Conservation (phyloP, 2,113 vertebrate species). For the Dryoscopus gambensis region DNA sequence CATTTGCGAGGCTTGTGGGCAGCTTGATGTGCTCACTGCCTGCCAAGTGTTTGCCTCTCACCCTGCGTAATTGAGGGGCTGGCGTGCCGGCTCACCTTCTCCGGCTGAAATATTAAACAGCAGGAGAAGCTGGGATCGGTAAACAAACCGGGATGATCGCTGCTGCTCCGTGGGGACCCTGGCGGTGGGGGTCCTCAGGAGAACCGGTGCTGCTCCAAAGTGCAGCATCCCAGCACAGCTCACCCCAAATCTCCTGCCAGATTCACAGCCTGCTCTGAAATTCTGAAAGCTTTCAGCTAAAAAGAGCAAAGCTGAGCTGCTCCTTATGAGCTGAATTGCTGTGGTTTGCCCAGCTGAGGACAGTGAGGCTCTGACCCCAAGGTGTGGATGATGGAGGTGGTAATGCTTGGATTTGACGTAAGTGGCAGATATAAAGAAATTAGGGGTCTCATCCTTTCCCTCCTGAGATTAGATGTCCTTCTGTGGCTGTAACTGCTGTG, state of each 20-base stretch:
- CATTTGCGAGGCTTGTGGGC: constrained; percentile 8
- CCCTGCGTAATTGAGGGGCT: constrained; percentile 50
- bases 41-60: constrained; percentile 46
- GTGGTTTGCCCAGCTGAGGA: not conserved
- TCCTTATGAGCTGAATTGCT: not conserved
- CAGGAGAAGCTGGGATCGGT: not conserved
- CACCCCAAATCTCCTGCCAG: not conserved
- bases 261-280: not conserved
- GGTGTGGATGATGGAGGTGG: not conserved
- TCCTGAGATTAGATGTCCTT: not conserved
- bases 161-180: not conserved
- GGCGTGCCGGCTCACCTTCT: constrained; percentile 12
- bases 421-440: not conserved
- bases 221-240: accelerated
- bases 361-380: not conserved
- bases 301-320: not conserved
- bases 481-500: not conserved
- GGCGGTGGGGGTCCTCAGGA: not conserved
- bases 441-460: not conserved
- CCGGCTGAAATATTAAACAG: constrained; percentile 62
- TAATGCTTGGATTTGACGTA: not conserved
- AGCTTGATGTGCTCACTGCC: constrained; percentile 12
- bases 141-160: constrained; percentile 1
- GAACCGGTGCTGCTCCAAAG: not conserved
- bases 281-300: not conserved